A percentile compares a stretch with the other conserved stretches of the same genome.
phyloP scores from a whole-genome alignment of 2,888 invertebrate genomes.

The Candidula unifasciata region DNA sequence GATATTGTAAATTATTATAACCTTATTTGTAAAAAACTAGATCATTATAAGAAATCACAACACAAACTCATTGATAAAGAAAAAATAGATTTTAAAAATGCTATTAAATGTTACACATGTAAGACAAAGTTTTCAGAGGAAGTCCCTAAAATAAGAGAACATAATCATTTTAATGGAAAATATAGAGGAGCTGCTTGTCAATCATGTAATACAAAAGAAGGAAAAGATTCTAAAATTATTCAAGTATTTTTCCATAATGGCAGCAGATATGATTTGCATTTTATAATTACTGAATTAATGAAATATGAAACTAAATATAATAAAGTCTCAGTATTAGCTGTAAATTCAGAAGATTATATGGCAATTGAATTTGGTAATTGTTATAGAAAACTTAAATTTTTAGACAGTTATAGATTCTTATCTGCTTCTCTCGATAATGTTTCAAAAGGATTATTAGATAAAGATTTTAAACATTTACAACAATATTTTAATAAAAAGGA shows the following conservation, averaged over 20 bases:
- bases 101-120: too few species aligned
- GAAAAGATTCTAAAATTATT: slow-evolving; percentile 46
- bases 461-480: neutral
- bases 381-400: slow-evolving; percentile 4
- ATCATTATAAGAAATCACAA: too few species aligned
- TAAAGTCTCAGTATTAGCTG: slow-evolving; percentile 12
- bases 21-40: too few species aligned
- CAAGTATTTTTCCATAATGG: slow-evolving; percentile 54
- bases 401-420: slow-evolving; percentile 18
- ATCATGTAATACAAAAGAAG: slow-evolving; percentile 54
- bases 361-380: neutral
- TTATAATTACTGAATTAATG: slow-evolving; percentile 51
- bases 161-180: neutral
- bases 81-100: neutral
- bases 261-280: slow-evolving; percentile 50
- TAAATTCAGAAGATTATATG: neutral
- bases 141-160: too few species aligned
- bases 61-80: too few species aligned
- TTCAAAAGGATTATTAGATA: slow-evolving; percentile 9
- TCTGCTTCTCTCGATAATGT: neutral
- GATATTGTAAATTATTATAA: neutral
- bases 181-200: slow-evolving; percentile 48
- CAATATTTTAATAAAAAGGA: neutral
- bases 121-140: neutral
- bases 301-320: slow-evolving; percentile 46